These are phyloP conservation scores for Bursaphelenchus okinawaensis DNA, from an alignment of 2,888 invertebrate species.

Conservation along the genomic window DNA sequence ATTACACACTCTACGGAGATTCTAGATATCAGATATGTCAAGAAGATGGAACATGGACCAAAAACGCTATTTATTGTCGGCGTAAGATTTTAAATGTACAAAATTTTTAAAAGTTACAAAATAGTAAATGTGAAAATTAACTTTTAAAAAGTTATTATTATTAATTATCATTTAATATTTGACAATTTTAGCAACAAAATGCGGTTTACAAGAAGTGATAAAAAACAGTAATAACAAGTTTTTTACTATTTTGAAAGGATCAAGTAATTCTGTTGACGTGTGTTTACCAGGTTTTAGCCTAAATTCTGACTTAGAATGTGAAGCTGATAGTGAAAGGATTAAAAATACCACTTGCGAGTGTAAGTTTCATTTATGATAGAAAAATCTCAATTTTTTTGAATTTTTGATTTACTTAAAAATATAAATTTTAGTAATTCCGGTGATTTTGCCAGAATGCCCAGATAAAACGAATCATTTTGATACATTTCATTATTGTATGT, in stretches of 20 bases:
- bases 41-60: slow-evolving; percentile 20
- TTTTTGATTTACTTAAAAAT: not conserved
- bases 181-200: not conserved
- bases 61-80: slow-evolving; percentile 20
- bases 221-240: not conserved
- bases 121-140: no score
- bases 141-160: slow-evolving; percentile 6
- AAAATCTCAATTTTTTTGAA: not conserved
- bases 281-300: not conserved
- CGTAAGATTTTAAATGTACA: slow-evolving; percentile 5
- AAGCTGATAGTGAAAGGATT: not conserved
- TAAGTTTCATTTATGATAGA: not conserved
- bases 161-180: not conserved
- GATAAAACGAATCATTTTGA: no score
- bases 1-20: slow-evolving; percentile 7
- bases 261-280: no score
- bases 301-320: not conserved
- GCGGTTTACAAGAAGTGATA: not conserved
- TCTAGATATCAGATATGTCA: slow-evolving; percentile 10
- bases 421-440: not conserved
- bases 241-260: no score
- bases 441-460: not conserved
- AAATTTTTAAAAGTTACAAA: no score
- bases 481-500: not conserved
- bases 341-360: not conserved